A percentile compares a stretch with the other conserved stretches of the same genome.
Evolutionary conservation across 2,888 invertebrate species (phyloP).

Genomic region (Orthosia cruda): DNA sequence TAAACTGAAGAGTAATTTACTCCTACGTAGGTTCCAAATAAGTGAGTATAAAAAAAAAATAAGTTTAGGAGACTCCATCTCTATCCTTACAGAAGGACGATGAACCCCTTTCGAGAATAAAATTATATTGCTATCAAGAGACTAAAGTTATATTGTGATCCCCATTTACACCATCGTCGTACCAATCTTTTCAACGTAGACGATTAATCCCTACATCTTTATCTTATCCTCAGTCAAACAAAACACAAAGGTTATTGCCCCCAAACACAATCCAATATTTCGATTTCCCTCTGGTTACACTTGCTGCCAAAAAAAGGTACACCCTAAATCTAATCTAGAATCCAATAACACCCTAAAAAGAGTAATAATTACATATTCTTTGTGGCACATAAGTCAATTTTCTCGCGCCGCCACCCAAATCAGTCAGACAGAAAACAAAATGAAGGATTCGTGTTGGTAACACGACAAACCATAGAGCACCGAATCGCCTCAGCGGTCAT

Average conservation of each 20-base stretch:
- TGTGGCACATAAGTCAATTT: conserved; percentile 34
- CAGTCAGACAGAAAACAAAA: conserved; percentile 68
- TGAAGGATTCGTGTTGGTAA: conserved; percentile 65
- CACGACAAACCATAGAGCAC: conserved; percentile 22
- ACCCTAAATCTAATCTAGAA: conserved; percentile 3
- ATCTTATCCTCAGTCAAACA: neutral
- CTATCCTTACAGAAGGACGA: too few relatives aligned
- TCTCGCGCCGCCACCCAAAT: conserved; percentile 41
- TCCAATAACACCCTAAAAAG: conserved; percentile 29
- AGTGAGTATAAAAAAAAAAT: too few relatives aligned
- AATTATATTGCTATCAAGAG: too few relatives aligned
- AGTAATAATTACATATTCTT: conserved; percentile 36
- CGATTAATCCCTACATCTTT: too few relatives aligned
- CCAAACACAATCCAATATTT: conserved; percentile 4
- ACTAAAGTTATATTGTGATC: too few relatives aligned
- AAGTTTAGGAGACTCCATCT: too few relatives aligned
- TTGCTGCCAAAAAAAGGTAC: neutral
- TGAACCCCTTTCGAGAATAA: too few relatives aligned
- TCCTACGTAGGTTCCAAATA: too few relatives aligned
- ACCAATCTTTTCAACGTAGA: neutral
- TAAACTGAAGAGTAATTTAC: too few relatives aligned
- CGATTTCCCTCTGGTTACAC: conserved; percentile 12
- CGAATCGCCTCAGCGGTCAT: neutral
- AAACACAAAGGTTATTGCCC: neutral
- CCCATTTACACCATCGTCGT: too few relatives aligned